Conservation (phyloP, 2,797 vertebrate genomes). For the Benthosema pterotum region DNA sequence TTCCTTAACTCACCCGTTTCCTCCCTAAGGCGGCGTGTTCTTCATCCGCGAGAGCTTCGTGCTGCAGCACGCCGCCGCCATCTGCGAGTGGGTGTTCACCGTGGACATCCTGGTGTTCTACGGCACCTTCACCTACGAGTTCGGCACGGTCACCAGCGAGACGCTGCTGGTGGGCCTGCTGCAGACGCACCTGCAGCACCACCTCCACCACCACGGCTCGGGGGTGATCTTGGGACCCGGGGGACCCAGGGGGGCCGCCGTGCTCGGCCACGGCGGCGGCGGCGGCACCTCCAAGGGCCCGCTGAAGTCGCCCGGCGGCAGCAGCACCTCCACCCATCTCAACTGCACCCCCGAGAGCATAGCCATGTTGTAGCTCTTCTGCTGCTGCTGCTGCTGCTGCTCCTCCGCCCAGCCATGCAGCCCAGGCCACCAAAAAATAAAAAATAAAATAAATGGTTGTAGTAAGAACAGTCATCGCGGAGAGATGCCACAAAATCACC, state of each 20-base stretch:
- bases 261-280: conserved; percentile 65
- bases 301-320: conserved; percentile 88
- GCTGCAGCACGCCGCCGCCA: conserved; percentile 92
- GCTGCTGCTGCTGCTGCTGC: conserved; percentile 31
- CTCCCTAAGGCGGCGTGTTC: conserved; percentile 88
- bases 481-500: conserved; percentile 28
- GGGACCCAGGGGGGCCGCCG: too few relatives aligned
- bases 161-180: conserved; percentile 90
- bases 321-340: conserved; percentile 89
- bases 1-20: conserved; percentile 65
- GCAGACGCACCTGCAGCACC: conserved; percentile 56
- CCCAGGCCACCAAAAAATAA: conserved; percentile 20
- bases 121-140: conserved; percentile 96
- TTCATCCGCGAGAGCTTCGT: conserved; percentile 93
- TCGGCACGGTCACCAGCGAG: conserved; percentile 92
- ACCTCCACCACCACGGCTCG: conserved; percentile 61
- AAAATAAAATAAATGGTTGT: not conserved
- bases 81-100: conserved; percentile 97
- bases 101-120: conserved; percentile 96
- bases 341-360: conserved; percentile 90
- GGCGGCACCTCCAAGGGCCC: conserved; percentile 77
- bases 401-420: too few relatives aligned
- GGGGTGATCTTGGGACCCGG: conserved; percentile 76
- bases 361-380: conserved; percentile 88
- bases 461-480: conserved; percentile 1